Percentiles rank a stretch among this genome's conserved stretches.
phyloP scores from a whole-genome alignment of 1,140 invertebrate species.

The Megalonaias nervosa region DNA sequence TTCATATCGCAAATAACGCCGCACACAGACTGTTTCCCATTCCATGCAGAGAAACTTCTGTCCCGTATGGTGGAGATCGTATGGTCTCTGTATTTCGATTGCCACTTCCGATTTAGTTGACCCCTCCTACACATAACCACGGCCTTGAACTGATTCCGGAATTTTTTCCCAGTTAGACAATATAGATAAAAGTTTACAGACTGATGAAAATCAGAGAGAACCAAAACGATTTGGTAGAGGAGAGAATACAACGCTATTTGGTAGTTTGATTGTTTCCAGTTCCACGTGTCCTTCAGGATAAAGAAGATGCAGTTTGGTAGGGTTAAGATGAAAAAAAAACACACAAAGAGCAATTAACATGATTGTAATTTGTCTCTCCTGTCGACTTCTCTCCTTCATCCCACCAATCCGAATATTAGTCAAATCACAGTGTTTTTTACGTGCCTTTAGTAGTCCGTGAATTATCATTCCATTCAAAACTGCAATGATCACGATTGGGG shows the following conservation, averaged over 20 bases:
- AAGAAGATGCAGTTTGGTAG: conserved; percentile 59
- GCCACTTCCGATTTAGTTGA: no score
- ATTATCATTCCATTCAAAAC: conserved; percentile 56
- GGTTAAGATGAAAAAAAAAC: conserved; percentile 51
- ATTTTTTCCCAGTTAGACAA: conserved; percentile 56
- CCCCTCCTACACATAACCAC: no score
- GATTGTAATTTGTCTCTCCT: conserved; percentile 54
- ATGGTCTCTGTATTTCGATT: no score
- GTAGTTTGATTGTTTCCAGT: conserved; percentile 14
- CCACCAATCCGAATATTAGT: conserved; percentile 36
- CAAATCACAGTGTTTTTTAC: conserved; percentile 37
- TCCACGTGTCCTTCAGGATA: conserved; percentile 41
- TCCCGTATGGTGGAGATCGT: no score
- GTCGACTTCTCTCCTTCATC: conserved; percentile 42
- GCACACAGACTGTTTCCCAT: no score
- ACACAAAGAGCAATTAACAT: conserved; percentile 59
- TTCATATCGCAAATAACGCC: no score
- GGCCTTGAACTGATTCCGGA: conserved; percentile 46
- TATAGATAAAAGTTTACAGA: conserved; percentile 62
- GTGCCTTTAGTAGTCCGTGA: conserved; percentile 38
- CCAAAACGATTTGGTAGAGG: conserved; percentile 45
- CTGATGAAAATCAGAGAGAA: conserved; percentile 54
- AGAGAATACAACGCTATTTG: conserved; percentile 35
- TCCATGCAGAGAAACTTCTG: no score
- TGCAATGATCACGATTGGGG: conserved; percentile 44